phyloP scores from a whole-genome alignment of 2,113 vertebrate species.

The Xenopus borealis region DNA sequence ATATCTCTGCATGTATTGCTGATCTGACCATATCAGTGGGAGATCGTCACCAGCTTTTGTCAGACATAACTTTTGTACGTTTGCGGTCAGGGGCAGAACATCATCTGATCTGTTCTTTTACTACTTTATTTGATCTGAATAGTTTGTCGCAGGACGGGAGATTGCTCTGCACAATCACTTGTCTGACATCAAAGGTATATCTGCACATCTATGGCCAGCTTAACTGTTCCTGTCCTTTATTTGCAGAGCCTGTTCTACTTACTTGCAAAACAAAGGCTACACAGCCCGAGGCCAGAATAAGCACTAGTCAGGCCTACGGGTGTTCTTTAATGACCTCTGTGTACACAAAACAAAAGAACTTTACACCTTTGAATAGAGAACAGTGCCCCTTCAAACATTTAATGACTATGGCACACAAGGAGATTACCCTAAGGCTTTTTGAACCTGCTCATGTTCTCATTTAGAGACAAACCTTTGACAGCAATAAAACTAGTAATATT shows the following conservation, averaged over 20 bases:
- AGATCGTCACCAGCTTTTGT: too few relatives aligned
- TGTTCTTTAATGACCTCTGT: constrained; percentile 63
- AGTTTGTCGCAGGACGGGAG: too few relatives aligned
- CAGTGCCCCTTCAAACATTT: constrained; percentile 18
- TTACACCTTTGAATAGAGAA: constrained; percentile 32
- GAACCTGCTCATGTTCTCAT: constrained; percentile 1
- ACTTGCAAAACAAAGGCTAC: constrained; percentile 48
- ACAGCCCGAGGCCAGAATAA: constrained; percentile 47
- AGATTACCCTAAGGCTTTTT: background rate
- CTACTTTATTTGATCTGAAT: too few relatives aligned
- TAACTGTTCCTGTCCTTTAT: background rate
- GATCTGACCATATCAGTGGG: too few relatives aligned
- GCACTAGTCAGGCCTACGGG: constrained; percentile 53
- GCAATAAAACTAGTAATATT: background rate
- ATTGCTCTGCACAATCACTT: too few relatives aligned
- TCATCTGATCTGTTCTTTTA: too few relatives aligned
- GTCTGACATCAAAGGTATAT: too few relatives aligned
- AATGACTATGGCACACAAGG: too few relatives aligned
- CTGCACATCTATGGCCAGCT: too few relatives aligned
- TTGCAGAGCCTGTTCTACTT: background rate
- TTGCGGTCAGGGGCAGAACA: too few relatives aligned
- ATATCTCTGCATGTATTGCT: too few relatives aligned
- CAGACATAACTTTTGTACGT: too few relatives aligned
- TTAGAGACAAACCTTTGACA: background rate
- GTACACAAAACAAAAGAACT: constrained; percentile 56